Conservation (phyloP, 2,113 vertebrate species). For the Accipiter cooperii region DNA sequence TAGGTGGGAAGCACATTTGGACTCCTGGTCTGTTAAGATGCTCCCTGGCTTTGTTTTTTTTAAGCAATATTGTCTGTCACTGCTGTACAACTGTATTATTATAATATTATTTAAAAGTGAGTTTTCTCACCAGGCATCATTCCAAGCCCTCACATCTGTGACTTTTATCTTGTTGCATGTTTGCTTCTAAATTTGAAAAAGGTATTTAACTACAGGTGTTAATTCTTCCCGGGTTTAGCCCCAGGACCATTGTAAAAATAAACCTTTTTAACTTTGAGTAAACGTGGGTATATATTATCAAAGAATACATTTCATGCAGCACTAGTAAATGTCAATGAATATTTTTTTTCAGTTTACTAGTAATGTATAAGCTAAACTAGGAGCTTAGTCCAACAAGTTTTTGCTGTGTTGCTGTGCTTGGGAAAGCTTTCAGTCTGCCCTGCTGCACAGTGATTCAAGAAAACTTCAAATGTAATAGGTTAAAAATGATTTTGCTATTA, state of each 20-base stretch:
- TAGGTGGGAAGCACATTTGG: neutral
- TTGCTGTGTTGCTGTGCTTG: neutral
- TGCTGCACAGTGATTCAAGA: neutral
- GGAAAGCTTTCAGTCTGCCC: neutral
- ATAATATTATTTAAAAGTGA: neutral
- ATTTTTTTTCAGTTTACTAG: too few species aligned
- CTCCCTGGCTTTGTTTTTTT: neutral
- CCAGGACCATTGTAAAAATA: conserved; percentile 46
- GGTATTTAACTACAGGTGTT: conserved; percentile 65
- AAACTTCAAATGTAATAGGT: neutral
- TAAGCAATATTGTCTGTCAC: neutral
- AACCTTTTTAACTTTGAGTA: conserved; percentile 56
- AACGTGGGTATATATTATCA: conserved; percentile 28
- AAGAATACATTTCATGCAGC: conserved; percentile 4
- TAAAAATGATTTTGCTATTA: neutral
- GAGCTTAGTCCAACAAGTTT: neutral
- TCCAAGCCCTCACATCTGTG: conserved; percentile 61
- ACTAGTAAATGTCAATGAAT: neutral
- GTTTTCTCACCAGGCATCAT: conserved; percentile 49
- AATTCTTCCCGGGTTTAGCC: conserved; percentile 54
- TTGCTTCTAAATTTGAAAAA: conserved; percentile 60
- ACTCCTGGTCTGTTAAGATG: neutral
- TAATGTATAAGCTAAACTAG: neutral
- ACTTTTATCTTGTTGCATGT: conserved; percentile 61
- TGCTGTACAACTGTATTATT: neutral